Percentiles rank a stretch among this genome's conserved stretches.
phyloP scores from a whole-genome alignment of 2,113 vertebrate species.

The Actenoides hombroni region DNA sequence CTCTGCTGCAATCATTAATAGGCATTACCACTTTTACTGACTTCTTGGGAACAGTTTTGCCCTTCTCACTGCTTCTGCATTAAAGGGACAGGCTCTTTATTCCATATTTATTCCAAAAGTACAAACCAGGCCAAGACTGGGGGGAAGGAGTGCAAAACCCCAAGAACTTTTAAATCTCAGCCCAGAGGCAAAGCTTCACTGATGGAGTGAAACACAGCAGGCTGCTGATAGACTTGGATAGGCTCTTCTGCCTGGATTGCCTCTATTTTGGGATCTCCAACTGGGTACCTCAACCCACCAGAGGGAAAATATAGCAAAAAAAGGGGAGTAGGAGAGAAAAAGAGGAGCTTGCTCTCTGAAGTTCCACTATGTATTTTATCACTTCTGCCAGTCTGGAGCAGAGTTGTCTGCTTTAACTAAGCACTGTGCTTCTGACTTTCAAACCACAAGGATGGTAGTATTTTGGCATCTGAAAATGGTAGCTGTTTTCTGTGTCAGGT shows the following conservation, averaged over 20 bases:
- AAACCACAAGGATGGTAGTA: not conserved
- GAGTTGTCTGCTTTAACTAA: constrained; percentile 6
- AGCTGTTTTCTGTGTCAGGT: constrained; percentile 6
- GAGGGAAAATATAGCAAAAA: constrained; percentile 44
- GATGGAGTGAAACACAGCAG: constrained; percentile 1
- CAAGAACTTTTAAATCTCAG: not conserved
- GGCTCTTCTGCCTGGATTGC: constrained; percentile 29
- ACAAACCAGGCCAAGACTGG: constrained; percentile 22
- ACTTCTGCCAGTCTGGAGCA: constrained; percentile 17
- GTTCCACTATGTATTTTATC: not conserved
- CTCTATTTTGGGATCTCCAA: constrained; percentile 51
- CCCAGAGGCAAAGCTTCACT: not conserved
- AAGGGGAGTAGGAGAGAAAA: constrained; percentile 1
- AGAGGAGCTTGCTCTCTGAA: not conserved
- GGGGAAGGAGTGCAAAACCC: not conserved
- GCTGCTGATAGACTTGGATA: constrained; percentile 22
- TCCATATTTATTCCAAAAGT: constrained; percentile 1
- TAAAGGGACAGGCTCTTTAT: constrained; percentile 56
- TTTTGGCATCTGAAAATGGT: not conserved
- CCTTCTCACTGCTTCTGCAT: constrained; percentile 67
- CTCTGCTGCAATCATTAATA: constrained; percentile 75
- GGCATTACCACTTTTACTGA: constrained; percentile 73
- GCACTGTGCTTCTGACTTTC: not conserved
- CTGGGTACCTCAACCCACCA: constrained; percentile 18
- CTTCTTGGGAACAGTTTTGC: constrained; percentile 74